phyloP scores from a whole-genome alignment of 2,797 vertebrate genomes.

The Enteromius afrohamiltoni region DNA sequence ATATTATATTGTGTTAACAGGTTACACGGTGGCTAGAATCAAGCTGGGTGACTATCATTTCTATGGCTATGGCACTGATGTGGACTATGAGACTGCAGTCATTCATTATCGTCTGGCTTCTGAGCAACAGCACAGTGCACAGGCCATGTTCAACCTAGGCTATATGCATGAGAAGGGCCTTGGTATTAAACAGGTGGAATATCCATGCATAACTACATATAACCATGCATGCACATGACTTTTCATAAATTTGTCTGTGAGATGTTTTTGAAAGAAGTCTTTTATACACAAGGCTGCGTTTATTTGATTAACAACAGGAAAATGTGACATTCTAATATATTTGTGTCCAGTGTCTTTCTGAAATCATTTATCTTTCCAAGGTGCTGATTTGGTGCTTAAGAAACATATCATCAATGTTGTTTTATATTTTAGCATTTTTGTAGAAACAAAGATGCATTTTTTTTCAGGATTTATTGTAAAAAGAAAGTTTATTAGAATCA shows the following conservation, averaged over 20 bases:
- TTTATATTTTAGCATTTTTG: not conserved
- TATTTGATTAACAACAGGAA: not conserved
- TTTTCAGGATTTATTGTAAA: too few species aligned
- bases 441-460: not conserved
- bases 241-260: not conserved
- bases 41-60: slow-evolving; percentile 99
- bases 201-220: not conserved
- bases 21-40: slow-evolving; percentile 95
- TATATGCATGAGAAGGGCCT: slow-evolving; percentile 99
- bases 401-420: not conserved
- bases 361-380: not conserved
- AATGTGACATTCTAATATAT: not conserved
- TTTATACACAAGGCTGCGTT: not conserved
- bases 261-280: not conserved
- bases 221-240: not conserved
- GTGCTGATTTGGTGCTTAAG: not conserved
- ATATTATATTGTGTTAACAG: slow-evolving; percentile 67
- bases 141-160: slow-evolving; percentile 98
- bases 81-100: slow-evolving; percentile 96
- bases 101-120: slow-evolving; percentile 97
- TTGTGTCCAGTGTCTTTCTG: not conserved
- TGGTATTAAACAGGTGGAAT: slow-evolving; percentile 93
- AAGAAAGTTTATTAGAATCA: not conserved
- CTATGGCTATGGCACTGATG: slow-evolving; percentile 95
- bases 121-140: slow-evolving; percentile 96